Evolutionary conservation across 2,888 invertebrate genomes (phyloP).

Genomic region (Seladonia tumulorum): DNA sequence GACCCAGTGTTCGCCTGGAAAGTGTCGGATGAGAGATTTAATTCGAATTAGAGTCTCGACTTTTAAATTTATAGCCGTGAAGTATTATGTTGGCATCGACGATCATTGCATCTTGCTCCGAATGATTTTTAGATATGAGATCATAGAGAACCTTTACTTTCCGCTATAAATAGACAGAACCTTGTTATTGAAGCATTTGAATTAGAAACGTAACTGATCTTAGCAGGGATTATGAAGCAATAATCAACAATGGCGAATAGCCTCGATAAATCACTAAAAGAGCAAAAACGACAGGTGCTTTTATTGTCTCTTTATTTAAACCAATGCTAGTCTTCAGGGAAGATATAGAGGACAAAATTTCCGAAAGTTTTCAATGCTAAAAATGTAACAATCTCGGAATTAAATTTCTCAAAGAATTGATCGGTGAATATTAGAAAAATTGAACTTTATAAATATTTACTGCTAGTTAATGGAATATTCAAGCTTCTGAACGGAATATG

Average conservation of each 20-base stretch:
- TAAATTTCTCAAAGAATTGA: background rate
- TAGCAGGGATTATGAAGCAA: background rate
- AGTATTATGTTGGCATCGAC: conserved; percentile 18
- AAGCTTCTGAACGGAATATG: background rate
- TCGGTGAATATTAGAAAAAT: background rate
- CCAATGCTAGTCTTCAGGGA: background rate
- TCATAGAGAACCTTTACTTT: conserved; percentile 16
- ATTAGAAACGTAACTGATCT: conserved; percentile 12
- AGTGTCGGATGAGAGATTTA: background rate
- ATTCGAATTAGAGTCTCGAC: background rate
- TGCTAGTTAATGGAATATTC: background rate
- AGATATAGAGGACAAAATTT: background rate
- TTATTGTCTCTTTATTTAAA: background rate
- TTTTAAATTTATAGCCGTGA: conserved; percentile 8
- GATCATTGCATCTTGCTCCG: conserved; percentile 8
- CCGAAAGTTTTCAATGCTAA: background rate
- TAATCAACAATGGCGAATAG: background rate
- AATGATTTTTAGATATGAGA: conserved; percentile 15
- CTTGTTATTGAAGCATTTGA: conserved; percentile 15
- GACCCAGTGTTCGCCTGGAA: background rate
- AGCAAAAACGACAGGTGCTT: background rate
- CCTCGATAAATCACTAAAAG: background rate
- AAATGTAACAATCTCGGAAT: background rate
- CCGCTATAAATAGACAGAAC: conserved; percentile 9
- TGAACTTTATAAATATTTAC: background rate